These are phyloP conservation scores for Drosophila ezoana DNA, from an alignment of 2,888 invertebrate species.

Conservation along the genomic window DNA sequence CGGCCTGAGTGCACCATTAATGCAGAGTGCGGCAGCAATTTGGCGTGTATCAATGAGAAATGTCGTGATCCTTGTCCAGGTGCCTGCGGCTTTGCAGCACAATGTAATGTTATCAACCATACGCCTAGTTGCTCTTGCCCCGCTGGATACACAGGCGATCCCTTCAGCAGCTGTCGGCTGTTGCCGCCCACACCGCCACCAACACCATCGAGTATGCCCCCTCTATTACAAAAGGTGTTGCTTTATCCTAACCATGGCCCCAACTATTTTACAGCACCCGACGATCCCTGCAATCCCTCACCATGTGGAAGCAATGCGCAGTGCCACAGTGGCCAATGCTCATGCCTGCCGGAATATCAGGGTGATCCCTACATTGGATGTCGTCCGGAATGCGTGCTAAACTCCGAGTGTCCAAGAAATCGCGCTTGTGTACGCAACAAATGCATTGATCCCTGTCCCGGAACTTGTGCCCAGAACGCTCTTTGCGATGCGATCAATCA, in stretches of 20 bases:
- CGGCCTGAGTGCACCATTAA: conserved; percentile 92
- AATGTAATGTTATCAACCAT: conserved; percentile 91
- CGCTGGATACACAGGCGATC: conserved; percentile 90
- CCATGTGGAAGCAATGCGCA: conserved; percentile 92
- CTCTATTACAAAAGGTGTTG: background rate
- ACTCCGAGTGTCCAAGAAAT: conserved; percentile 91
- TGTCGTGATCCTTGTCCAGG: conserved; percentile 92
- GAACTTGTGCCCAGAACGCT: conserved; percentile 91
- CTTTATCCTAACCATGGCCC: conserved; percentile 18
- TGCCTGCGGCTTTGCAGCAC: conserved; percentile 90
- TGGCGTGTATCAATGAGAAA: conserved; percentile 90
- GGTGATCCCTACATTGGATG: conserved; percentile 92
- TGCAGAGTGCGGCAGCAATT: conserved; percentile 89
- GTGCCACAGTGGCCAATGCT: conserved; percentile 90
- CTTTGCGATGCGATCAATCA: conserved; percentile 92
- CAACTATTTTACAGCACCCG: conserved; percentile 57
- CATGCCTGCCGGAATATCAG: conserved; percentile 90
- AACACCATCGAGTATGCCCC: conserved; percentile 64
- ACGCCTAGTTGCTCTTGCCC: conserved; percentile 91
- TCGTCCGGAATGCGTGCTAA: conserved; percentile 92
- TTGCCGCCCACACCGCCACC: conserved; percentile 86
- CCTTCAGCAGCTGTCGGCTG: conserved; percentile 89
- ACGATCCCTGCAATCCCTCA: conserved; percentile 90
- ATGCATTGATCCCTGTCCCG: conserved; percentile 94
- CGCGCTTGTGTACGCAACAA: conserved; percentile 92